Conservation (phyloP, 2,888 invertebrate species). For the Nemapogon koenigi region DNA sequence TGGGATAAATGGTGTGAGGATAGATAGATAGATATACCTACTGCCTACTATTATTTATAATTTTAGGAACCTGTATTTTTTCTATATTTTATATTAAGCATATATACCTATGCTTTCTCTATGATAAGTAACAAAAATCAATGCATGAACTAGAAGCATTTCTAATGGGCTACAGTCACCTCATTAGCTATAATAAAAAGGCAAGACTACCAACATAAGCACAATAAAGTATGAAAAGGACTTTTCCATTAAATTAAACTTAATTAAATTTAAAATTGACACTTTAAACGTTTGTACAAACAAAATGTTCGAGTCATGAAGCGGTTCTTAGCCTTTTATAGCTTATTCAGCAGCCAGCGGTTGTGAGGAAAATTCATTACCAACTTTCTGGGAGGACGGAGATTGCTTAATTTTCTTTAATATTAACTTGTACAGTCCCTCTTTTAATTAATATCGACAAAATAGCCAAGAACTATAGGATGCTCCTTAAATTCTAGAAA, state of each 20-base stretch:
- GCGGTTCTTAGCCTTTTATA: conserved; percentile 3
- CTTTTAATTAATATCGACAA: conserved; percentile 66
- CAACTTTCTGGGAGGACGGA: conserved; percentile 36
- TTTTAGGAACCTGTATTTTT: too few relatives aligned
- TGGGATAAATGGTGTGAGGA: too few relatives aligned
- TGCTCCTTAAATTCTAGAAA: too few relatives aligned
- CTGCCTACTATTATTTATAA: too few relatives aligned
- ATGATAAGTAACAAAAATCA: too few relatives aligned
- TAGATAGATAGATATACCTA: too few relatives aligned
- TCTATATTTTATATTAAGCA: too few relatives aligned
- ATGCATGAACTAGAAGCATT: too few relatives aligned
- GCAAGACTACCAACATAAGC: not conserved
- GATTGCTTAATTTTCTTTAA: conserved; percentile 65
- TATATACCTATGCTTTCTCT: too few relatives aligned
- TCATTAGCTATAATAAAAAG: too few relatives aligned
- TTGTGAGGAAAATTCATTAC: conserved; percentile 52
- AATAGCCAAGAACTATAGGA: conserved; percentile 43
- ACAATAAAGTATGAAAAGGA: not conserved
- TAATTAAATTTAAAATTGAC: conserved; percentile 24
- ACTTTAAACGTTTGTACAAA: conserved; percentile 23
- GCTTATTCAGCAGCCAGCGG: conserved; percentile 15
- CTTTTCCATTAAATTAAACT: conserved; percentile 11
- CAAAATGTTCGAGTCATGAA: conserved; percentile 19
- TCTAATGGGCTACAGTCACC: too few relatives aligned
- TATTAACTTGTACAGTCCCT: conserved; percentile 61